Evolutionary conservation across 2,888 invertebrate species (phyloP).

Genomic region (Zonitis immaculata): DNA sequence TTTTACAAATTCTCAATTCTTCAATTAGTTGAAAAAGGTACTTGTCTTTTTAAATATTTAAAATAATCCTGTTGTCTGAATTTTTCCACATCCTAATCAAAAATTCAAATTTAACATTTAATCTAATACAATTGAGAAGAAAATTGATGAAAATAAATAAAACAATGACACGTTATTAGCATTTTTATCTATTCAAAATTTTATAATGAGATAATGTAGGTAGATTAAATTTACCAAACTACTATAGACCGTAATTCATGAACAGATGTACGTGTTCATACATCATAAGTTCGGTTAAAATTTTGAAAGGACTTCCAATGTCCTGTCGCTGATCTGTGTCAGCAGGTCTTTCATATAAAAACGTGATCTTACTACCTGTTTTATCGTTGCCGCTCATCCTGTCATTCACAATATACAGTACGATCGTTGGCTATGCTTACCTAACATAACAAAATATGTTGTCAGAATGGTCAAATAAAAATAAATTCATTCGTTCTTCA

Average conservation of each 20-base stretch:
- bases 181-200: not conserved
- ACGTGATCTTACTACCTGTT: not conserved
- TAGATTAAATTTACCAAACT: no score
- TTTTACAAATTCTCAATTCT: no score
- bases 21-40: no score
- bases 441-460: no score
- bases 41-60: no score
- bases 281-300: slow-evolving; percentile 4
- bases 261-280: not conserved
- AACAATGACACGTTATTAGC: not conserved
- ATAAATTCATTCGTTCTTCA: no score
- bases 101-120: slow-evolving; percentile 1
- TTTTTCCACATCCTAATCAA: not conserved
- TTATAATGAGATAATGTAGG: not conserved
- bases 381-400: not conserved
- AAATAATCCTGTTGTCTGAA: no score
- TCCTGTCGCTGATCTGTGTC: not conserved
- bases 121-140: not conserved
- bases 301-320: not conserved
- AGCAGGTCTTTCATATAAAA: not conserved
- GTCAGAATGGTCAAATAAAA: no score
- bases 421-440: no score
- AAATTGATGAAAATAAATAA: not conserved
- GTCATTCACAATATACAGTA: not conserved
- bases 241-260: not conserved